Evolutionary conservation across 2,888 invertebrate species (phyloP).

Genomic region (Pterostichus madidus): DNA sequence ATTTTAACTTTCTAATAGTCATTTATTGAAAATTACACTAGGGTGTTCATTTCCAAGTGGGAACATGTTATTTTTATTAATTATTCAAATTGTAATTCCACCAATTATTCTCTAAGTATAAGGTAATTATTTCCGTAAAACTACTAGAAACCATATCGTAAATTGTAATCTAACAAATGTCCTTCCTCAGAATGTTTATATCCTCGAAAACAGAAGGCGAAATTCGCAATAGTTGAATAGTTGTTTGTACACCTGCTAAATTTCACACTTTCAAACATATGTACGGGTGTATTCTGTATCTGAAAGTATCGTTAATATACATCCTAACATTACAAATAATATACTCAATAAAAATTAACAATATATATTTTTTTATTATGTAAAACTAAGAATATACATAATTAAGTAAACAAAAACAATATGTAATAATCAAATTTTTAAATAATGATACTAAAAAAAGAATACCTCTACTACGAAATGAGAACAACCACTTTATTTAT

Average conservation of each 20-base stretch:
- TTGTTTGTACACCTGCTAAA: conserved; percentile 1
- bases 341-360: too few relatives aligned
- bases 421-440: too few relatives aligned
- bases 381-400: too few relatives aligned
- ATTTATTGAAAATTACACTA: conserved; percentile 27
- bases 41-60: not conserved
- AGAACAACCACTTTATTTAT: too few relatives aligned
- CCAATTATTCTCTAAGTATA: conserved; percentile 1
- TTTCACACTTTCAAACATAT: not conserved
- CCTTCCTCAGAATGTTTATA: conserved; percentile 3
- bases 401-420: too few relatives aligned
- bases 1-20: conserved; percentile 47
- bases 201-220: conserved; percentile 11
- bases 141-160: not conserved
- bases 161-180: conserved; percentile 6
- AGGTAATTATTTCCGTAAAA: not conserved
- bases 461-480: too few relatives aligned
- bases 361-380: too few relatives aligned
- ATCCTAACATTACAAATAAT: too few relatives aligned
- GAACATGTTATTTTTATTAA: conserved; percentile 3
- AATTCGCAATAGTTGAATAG: not conserved
- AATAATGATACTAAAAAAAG: too few relatives aligned
- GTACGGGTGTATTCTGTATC: not conserved
- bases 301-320: too few relatives aligned
- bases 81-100: not conserved